A percentile compares a stretch with the other conserved stretches of the same genome.
phyloP scores from a whole-genome alignment of 2,113 vertebrate genomes.

The Murina feae region DNA sequence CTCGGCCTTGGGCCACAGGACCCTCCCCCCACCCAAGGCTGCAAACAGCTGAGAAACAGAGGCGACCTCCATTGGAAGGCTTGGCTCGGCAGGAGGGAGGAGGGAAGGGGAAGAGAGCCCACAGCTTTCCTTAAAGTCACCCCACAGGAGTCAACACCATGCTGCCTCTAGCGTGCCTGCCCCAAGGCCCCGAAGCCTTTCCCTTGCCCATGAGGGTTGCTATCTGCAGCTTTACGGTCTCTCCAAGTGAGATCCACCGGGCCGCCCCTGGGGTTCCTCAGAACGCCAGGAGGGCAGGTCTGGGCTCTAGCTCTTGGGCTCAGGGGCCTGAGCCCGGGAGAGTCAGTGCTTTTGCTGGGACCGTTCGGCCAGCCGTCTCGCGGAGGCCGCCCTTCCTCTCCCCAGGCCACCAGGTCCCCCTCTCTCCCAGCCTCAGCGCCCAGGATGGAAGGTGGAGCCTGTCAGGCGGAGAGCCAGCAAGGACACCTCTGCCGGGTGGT shows the following conservation, averaged over 20 bases:
- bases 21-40: neutral
- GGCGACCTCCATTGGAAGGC: neutral
- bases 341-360: neutral
- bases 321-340: neutral
- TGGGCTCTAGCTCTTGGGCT: neutral
- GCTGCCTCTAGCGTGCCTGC: neutral
- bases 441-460: no score
- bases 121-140: neutral
- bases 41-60: neutral
- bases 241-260: neutral
- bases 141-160: rapidly evolving
- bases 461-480: rapidly evolving
- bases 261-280: neutral
- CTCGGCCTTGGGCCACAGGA: neutral
- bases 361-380: neutral
- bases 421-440: neutral
- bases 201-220: neutral
- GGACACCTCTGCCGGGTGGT: rapidly evolving
- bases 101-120: neutral
- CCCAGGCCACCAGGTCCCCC: neutral
- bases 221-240: neutral
- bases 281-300: neutral
- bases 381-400: neutral
- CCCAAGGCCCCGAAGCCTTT: neutral
- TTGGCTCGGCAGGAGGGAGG: no score